Conservation (phyloP, 2,113 vertebrate genomes). For the Eonycteris spelaea region DNA sequence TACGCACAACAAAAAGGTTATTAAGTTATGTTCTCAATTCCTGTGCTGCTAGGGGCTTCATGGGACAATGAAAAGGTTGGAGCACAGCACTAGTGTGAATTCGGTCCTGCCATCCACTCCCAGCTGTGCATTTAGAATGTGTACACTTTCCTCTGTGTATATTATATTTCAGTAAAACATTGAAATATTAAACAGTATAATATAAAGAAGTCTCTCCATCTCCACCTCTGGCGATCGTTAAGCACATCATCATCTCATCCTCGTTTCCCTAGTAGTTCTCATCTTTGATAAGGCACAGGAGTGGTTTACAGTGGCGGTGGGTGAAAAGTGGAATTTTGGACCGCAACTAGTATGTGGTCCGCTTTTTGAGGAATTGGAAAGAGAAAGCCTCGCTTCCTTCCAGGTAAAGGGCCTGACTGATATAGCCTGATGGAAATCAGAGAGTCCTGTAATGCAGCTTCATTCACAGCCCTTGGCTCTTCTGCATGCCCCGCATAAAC, state of each 20-base stretch:
- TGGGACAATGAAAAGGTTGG: neutral
- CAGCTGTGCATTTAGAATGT: neutral
- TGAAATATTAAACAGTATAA: neutral
- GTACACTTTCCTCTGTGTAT: neutral
- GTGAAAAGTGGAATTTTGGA: neutral
- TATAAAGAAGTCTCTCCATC: neutral
- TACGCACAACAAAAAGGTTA: neutral
- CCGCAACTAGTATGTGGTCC: slow-evolving; percentile 63
- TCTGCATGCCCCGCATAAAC: slow-evolving; percentile 61
- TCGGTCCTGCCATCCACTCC: neutral
- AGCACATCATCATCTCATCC: neutral
- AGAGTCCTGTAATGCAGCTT: slow-evolving; percentile 47
- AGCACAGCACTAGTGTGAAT: neutral
- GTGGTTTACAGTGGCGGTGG: neutral
- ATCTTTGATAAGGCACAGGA: neutral
- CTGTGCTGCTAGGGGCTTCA: neutral
- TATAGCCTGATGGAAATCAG: slow-evolving; percentile 18
- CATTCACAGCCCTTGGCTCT: slow-evolving; percentile 56
- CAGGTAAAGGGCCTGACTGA: slow-evolving; percentile 63
- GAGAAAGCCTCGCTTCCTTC: slow-evolving; percentile 49
- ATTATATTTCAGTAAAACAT: neutral
- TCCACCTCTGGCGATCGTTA: neutral
- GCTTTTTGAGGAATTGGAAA: neutral
- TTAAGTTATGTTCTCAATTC: neutral
- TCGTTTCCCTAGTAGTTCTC: neutral